These are phyloP conservation scores for Cacoxenus indagator DNA, from an alignment of 2,888 invertebrate species.

Conservation along the genomic window DNA sequence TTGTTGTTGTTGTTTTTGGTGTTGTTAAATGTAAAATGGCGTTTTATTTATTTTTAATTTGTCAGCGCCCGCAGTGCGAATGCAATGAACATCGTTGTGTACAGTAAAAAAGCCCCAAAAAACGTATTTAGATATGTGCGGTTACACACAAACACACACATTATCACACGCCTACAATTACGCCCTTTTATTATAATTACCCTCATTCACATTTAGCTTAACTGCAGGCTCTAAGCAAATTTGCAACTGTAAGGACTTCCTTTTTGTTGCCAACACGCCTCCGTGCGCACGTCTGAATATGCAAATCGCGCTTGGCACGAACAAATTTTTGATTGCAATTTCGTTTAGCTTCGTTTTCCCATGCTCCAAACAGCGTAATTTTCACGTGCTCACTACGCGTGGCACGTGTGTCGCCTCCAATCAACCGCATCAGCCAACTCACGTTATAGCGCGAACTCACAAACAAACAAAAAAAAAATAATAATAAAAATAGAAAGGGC, in stretches of 20 bases:
- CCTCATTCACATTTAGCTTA: background rate
- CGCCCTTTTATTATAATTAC: background rate
- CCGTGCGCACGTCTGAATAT: too few relatives aligned
- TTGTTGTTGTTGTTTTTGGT: too few relatives aligned
- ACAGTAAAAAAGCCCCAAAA: too few relatives aligned
- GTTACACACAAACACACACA: background rate
- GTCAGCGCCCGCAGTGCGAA: background rate
- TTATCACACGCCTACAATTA: background rate
- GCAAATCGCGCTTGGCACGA: background rate
- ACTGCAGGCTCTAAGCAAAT: background rate
- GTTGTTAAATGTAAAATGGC: background rate
- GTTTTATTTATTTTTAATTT: background rate
- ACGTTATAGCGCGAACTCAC: too few relatives aligned
- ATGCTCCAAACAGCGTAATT: background rate
- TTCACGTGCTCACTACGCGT: background rate
- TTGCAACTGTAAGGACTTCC: background rate
- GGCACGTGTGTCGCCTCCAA: background rate
- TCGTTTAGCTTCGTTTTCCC: background rate
- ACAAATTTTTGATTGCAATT: background rate
- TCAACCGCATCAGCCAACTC: background rate
- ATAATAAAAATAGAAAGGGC: too few relatives aligned
- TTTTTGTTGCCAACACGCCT: background rate
- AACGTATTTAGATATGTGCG: too few relatives aligned
- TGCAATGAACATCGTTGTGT: too few relatives aligned
- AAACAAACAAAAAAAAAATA: background rate